A percentile compares a stretch with the other conserved stretches of the same genome.
Evolutionary conservation across 2,888 invertebrate species (phyloP).

Genomic region (Drosophila prolongata): DNA sequence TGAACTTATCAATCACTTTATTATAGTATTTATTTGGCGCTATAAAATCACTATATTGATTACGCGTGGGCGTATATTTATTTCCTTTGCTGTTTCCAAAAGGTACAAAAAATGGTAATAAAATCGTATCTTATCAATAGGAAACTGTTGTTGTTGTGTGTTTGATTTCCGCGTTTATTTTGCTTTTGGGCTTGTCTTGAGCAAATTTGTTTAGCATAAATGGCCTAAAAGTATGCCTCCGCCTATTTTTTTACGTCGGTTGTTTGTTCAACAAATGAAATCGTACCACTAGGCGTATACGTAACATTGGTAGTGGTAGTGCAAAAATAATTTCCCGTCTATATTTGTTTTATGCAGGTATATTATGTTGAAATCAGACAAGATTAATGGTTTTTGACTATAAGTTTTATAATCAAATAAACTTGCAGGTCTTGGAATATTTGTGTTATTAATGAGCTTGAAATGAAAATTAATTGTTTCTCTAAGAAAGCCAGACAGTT

Average conservation of each 20-base stretch:
- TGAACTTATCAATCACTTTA: neutral
- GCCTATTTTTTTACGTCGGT: neutral
- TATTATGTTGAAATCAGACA: neutral
- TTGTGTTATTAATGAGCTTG: too few species aligned
- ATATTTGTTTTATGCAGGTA: neutral
- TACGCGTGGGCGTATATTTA: conserved; percentile 16
- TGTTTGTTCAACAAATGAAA: conserved; percentile 28
- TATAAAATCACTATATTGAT: conserved; percentile 17
- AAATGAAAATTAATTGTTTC: too few species aligned
- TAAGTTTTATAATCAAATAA: neutral
- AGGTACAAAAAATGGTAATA: conserved; percentile 34
- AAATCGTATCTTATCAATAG: conserved; percentile 64
- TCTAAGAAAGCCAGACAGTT: too few species aligned
- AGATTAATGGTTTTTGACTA: neutral
- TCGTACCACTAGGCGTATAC: conserved; percentile 22
- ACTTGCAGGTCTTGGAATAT: too few species aligned
- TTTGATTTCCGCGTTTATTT: conserved; percentile 38
- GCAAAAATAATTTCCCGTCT: neutral
- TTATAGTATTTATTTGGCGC: conserved; percentile 4
- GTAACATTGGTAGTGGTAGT: conserved; percentile 39
- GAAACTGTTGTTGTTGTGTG: conserved; percentile 16
- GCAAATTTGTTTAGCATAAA: conserved; percentile 58
- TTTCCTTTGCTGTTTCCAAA: conserved; percentile 10
- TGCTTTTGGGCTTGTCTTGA: conserved; percentile 41
- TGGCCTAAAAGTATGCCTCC: conserved; percentile 72